Conservation (phyloP, 1,140 invertebrate genomes). For the Achatina immaculata region DNA sequence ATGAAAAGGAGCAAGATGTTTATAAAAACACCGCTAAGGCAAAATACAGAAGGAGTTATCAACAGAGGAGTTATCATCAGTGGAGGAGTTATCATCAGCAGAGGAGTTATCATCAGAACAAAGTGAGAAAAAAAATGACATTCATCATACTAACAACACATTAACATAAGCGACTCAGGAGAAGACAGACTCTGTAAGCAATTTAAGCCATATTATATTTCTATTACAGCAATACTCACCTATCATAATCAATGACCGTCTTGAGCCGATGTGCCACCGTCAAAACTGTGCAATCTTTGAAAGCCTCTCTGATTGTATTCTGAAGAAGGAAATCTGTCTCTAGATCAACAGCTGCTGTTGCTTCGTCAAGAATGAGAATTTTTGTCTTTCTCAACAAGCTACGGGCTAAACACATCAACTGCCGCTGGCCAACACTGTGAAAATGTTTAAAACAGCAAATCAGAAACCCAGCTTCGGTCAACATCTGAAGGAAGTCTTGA, state of each 20-base stretch:
- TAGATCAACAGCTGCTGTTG: slow-evolving; percentile 69
- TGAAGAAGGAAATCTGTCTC: slow-evolving; percentile 72
- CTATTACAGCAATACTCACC: slow-evolving; percentile 52
- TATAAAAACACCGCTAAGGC: too few relatives aligned
- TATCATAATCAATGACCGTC: slow-evolving; percentile 69
- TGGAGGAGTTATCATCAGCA: too few relatives aligned
- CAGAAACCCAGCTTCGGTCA: not conserved
- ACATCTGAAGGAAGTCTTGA: not conserved
- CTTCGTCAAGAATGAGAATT: slow-evolving; percentile 81
- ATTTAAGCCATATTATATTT: too few relatives aligned
- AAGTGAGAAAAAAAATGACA: too few relatives aligned
- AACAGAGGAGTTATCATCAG: too few relatives aligned
- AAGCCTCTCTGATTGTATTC: slow-evolving; percentile 65
- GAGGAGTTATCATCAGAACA: too few relatives aligned
- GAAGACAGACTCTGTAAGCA: too few relatives aligned
- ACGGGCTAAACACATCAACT: slow-evolving; percentile 73
- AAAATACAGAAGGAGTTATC: too few relatives aligned
- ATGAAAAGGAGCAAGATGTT: too few relatives aligned
- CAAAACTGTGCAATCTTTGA: slow-evolving; percentile 63
- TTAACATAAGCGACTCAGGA: too few relatives aligned
- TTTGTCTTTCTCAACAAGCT: slow-evolving; percentile 75
- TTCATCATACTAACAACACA: too few relatives aligned
- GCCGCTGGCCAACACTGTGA: slow-evolving; percentile 74
- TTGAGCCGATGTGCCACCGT: slow-evolving; percentile 71
- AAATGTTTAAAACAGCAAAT: not conserved